phyloP scores from a whole-genome alignment of 2,797 vertebrate genomes.

The Tadarida brasiliensis region DNA sequence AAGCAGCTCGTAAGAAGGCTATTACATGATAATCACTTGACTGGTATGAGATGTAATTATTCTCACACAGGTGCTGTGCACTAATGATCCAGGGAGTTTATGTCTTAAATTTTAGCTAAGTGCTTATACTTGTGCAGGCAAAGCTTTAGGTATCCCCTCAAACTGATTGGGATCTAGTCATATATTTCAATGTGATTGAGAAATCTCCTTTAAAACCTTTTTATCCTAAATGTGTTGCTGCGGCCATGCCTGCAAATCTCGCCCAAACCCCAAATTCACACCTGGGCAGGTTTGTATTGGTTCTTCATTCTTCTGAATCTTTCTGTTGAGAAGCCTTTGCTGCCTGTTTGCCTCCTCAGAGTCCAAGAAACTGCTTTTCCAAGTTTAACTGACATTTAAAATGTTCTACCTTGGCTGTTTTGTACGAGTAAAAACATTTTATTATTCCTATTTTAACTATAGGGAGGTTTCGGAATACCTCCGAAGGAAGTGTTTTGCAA shows the following conservation, averaged over 20 bases:
- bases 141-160: neutral
- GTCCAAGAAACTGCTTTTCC: neutral
- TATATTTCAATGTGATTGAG: neutral
- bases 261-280: neutral
- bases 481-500: neutral
- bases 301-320: neutral
- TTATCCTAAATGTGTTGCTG: neutral
- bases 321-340: neutral
- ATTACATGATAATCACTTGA: neutral
- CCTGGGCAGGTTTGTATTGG: neutral
- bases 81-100: neutral
- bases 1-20: neutral
- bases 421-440: neutral
- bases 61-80: neutral
- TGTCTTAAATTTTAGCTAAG: slow-evolving; percentile 31
- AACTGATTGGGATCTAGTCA: neutral
- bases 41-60: neutral
- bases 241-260: neutral
- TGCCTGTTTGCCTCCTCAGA: neutral
- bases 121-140: neutral
- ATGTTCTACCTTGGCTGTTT: neutral
- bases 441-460: neutral
- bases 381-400: neutral
- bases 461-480: neutral
- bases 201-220: slow-evolving; percentile 30